phyloP scores from a whole-genome alignment of 2,888 invertebrate species.

The Erebia aethiops region DNA sequence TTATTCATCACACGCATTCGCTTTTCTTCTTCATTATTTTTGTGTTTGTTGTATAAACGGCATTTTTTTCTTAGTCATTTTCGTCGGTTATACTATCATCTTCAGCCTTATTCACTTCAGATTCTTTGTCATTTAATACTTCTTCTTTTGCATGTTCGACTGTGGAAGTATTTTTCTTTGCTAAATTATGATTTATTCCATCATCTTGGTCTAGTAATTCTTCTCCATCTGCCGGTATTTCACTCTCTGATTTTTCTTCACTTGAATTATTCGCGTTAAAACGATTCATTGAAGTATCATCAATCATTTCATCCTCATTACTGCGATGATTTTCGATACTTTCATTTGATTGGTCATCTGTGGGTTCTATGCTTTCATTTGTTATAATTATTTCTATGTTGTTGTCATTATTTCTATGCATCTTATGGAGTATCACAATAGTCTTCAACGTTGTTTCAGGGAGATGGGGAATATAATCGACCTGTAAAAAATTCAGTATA shows the following conservation, averaged over 20 bases:
- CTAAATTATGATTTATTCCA: not conserved
- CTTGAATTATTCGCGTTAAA: too few species aligned
- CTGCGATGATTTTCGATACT: not conserved
- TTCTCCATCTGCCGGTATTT: not conserved
- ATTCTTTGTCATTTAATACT: not conserved
- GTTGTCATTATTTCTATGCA: not conserved
- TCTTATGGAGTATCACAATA: slow-evolving; percentile 7
- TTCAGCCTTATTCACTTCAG: not conserved
- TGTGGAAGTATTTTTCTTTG: not conserved
- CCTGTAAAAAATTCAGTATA: not conserved
- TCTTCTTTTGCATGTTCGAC: not conserved
- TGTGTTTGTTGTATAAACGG: too few species aligned
- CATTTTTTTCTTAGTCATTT: not conserved
- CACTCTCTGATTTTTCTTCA: not conserved
- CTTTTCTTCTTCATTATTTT: not conserved
- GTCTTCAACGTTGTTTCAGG: not conserved
- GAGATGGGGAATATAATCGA: not conserved
- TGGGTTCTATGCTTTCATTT: not conserved
- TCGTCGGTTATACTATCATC: not conserved
- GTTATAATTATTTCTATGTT: not conserved
- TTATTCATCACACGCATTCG: not conserved
- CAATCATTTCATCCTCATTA: not conserved
- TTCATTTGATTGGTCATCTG: not conserved
- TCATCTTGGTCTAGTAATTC: not conserved
- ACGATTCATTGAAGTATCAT: not conserved